phyloP scores from a whole-genome alignment of 2,888 invertebrate species.

The Thyatira batis region DNA sequence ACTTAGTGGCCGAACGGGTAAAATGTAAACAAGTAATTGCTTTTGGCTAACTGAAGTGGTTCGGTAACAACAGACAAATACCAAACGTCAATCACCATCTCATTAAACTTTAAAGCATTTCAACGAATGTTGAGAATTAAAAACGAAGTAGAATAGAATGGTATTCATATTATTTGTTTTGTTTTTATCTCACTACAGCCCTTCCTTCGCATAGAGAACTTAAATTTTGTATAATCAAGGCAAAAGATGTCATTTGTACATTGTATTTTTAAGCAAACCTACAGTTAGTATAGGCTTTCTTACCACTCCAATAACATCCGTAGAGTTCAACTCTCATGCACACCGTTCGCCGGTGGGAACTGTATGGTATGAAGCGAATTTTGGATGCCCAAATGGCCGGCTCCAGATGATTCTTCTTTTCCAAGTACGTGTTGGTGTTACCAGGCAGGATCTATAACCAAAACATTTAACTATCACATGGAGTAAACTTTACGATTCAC shows the following conservation, averaged over 20 bases:
- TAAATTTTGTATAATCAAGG: too few species aligned
- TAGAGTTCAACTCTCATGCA: conserved; percentile 96
- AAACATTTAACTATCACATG: conserved; percentile 4
- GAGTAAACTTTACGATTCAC: too few species aligned
- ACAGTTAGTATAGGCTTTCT: conserved; percentile 34
- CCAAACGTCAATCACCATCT: background rate
- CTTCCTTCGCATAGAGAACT: too few species aligned
- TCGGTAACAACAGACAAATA: background rate
- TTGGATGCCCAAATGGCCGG: conserved; percentile 93
- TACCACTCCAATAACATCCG: conserved; percentile 92
- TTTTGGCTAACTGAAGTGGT: background rate
- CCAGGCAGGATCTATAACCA: conserved; percentile 87
- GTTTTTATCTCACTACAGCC: too few species aligned
- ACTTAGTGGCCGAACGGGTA: conserved; percentile 6
- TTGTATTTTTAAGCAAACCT: background rate
- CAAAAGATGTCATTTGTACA: too few species aligned
- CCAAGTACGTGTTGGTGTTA: conserved; percentile 93
- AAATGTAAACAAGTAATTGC: background rate
- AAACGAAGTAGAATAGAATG: too few species aligned
- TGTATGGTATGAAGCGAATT: conserved; percentile 92
- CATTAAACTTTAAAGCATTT: background rate
- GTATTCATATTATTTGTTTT: background rate
- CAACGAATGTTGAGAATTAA: background rate
- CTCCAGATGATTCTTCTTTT: conserved; percentile 88
- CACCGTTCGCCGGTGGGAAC: conserved; percentile 90